Evolutionary conservation across 2,113 vertebrate genomes (phyloP).

Genomic region (Pollimyrus isidori): DNA sequence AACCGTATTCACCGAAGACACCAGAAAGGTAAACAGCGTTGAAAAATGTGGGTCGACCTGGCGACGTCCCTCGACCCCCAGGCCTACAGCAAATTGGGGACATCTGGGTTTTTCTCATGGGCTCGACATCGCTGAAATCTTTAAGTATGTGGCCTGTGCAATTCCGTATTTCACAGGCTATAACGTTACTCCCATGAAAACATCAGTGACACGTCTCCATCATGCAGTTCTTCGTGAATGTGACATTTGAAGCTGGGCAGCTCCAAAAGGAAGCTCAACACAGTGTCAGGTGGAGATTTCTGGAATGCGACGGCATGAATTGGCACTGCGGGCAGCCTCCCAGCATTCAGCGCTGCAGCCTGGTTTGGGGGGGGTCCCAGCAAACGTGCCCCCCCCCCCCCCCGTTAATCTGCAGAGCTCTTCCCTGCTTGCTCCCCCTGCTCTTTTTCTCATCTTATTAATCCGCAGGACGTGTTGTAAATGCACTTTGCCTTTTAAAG

Average conservation of each 20-base stretch:
- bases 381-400: not conserved
- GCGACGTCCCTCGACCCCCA: not conserved
- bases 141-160: not conserved
- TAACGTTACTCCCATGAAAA: not conserved
- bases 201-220: not conserved
- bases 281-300: not conserved
- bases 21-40: not conserved
- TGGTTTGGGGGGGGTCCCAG: not conserved
- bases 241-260: not conserved
- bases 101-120: not conserved
- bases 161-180: not conserved
- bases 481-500: not conserved
- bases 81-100: not conserved
- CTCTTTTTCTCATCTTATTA: not conserved
- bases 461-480: not conserved
- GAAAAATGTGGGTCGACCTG: not conserved
- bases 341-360: not conserved
- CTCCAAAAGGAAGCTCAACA: not conserved
- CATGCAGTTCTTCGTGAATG: not conserved
- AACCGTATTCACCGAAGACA: slow-evolving; percentile 8
- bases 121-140: not conserved
- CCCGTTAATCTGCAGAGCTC: not conserved
- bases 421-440: not conserved
- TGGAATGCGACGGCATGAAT: not conserved
- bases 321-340: not conserved